Evolutionary conservation across 2,113 vertebrate genomes (phyloP).

Genomic region (Hoplias malabaricus): DNA sequence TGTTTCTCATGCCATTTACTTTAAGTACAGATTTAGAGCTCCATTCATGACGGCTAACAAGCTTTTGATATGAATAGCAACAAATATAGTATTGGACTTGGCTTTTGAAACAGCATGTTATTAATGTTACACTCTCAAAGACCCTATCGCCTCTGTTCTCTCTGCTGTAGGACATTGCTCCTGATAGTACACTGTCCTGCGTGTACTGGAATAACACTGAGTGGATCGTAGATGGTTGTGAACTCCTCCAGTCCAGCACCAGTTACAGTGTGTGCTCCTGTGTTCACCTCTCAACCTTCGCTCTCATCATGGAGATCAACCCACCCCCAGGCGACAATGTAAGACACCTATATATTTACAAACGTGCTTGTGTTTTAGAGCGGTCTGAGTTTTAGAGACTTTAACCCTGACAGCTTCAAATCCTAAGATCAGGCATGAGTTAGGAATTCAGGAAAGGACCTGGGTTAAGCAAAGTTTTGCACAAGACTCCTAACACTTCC

Average conservation of each 20-base stretch:
- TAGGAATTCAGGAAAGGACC: too few relatives aligned
- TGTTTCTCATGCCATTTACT: neutral
- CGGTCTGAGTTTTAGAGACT: too few relatives aligned
- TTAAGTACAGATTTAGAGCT: too few relatives aligned
- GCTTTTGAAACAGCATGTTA: neutral
- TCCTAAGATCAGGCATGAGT: too few relatives aligned
- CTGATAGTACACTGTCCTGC: neutral
- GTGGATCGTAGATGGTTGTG: constrained; percentile 49
- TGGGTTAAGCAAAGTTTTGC: too few relatives aligned
- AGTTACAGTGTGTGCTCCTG: constrained; percentile 7
- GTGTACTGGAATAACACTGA: constrained; percentile 35
- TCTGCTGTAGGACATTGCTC: neutral
- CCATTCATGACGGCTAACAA: too few relatives aligned
- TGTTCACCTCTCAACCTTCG: constrained; percentile 23
- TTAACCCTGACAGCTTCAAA: too few relatives aligned
- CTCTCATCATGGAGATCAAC: constrained; percentile 13
- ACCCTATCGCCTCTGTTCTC: neutral
- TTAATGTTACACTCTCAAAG: neutral
- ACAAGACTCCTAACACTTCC: too few relatives aligned
- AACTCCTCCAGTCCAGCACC: neutral
- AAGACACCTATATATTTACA: neutral
- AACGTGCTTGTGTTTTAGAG: too few relatives aligned
- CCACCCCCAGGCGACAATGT: neutral
- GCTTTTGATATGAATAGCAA: too few relatives aligned
- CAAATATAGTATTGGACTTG: too few relatives aligned